Conservation (phyloP, 2,113 vertebrate genomes). For the Poecilia latipinna region DNA sequence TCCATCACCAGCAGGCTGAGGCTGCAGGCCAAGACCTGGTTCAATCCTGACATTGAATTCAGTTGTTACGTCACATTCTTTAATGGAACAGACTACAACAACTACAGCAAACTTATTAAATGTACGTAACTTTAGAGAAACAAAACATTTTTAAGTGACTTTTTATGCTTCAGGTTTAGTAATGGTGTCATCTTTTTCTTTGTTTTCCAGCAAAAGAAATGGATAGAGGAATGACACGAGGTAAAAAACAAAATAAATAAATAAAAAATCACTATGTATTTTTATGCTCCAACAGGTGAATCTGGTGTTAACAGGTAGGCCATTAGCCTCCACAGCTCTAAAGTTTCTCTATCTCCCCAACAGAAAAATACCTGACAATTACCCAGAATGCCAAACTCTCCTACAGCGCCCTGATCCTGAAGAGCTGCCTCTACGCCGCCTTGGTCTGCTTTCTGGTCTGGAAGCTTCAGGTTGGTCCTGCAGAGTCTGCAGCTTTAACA, state of each 20-base stretch:
- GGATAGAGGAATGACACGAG: fast-evolving
- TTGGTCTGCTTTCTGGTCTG: conserved; percentile 57
- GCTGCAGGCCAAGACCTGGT: conserved; percentile 73
- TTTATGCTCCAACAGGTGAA: too few species aligned
- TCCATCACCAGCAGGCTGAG: conserved; percentile 85
- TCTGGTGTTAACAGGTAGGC: too few species aligned
- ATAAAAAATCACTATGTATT: conserved; percentile 3
- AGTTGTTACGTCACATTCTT: conserved; percentile 79
- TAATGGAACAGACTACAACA: background rate
- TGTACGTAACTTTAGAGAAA: background rate
- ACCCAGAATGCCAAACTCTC: conserved; percentile 45
- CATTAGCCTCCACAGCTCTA: too few species aligned
- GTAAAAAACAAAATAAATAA: conserved; percentile 31
- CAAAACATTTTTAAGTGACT: background rate
- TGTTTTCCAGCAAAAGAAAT: background rate
- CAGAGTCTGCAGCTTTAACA: background rate
- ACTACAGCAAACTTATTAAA: fast-evolving
- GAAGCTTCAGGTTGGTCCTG: conserved; percentile 58
- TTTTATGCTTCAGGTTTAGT: background rate
- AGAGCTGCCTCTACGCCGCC: conserved; percentile 64
- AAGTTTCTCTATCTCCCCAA: background rate
- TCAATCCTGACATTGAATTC: conserved; percentile 60
- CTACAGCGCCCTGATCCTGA: conserved; percentile 53
- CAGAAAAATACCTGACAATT: conserved; percentile 46
- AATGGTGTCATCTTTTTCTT: background rate